These are phyloP conservation scores for Syrrhaptes paradoxus DNA, from an alignment of 2,113 vertebrate species.

Conservation along the genomic window DNA sequence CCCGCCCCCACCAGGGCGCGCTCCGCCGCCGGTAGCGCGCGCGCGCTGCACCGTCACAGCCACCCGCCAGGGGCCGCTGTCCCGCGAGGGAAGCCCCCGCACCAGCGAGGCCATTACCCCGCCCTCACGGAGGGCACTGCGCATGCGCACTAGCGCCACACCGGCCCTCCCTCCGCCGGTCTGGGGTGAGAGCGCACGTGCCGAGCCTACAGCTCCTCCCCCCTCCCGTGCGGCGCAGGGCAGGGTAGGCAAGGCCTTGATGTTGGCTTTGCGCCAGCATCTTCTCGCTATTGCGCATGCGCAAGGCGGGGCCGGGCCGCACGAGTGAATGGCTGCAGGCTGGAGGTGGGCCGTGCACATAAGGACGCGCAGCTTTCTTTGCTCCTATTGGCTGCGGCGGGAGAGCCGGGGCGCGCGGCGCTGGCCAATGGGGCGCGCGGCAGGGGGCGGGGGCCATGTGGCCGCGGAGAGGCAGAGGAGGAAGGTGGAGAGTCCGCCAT, in stretches of 20 bases:
- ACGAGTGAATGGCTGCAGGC: neutral
- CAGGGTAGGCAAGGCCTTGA: too few species aligned
- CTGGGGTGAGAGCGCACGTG: neutral
- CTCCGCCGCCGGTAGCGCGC: neutral
- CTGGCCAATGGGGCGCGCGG: neutral
- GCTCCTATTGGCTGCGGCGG: neutral
- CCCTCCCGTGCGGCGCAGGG: neutral
- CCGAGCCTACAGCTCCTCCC: fast-evolving
- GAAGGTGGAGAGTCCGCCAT: neutral
- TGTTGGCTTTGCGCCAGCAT: neutral
- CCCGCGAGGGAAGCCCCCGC: too few species aligned
- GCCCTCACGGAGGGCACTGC: neutral
- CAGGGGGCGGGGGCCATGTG: too few species aligned
- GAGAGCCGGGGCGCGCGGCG: too few species aligned
- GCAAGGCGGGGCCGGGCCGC: neutral
- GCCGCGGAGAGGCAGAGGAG: neutral
- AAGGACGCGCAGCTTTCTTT: neutral
- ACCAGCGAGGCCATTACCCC: fast-evolving
- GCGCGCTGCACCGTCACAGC: too few species aligned
- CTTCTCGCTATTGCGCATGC: neutral
- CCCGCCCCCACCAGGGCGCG: too few species aligned
- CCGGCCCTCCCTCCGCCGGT: too few species aligned
- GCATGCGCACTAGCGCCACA: neutral
- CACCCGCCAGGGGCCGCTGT: neutral
- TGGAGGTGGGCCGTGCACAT: neutral